These are phyloP conservation scores for Byasa hedistus DNA, from an alignment of 2,888 invertebrate species.

Conservation along the genomic window DNA sequence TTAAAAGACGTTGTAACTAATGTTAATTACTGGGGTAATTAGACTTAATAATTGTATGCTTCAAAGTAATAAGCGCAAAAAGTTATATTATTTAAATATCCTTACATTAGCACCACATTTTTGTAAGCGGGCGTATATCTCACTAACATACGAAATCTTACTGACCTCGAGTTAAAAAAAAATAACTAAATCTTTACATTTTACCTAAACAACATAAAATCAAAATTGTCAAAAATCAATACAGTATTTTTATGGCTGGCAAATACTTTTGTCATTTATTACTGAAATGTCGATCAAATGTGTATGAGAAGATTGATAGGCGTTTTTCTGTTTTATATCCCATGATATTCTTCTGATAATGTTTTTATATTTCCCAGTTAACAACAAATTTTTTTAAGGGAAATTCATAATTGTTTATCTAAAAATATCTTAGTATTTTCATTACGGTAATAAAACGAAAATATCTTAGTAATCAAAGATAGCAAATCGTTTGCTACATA, in stretches of 20 bases:
- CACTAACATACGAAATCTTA: no score
- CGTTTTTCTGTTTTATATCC: constrained; percentile 13
- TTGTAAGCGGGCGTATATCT: no score
- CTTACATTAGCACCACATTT: background rate
- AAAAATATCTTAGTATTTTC: no score
- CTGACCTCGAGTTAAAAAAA: no score
- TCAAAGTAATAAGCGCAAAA: no score
- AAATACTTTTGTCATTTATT: constrained; percentile 19
- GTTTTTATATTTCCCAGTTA: background rate
- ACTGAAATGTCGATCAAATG: constrained; percentile 25
- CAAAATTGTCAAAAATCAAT: constrained; percentile 11
- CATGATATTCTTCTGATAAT: constrained; percentile 10
- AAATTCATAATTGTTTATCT: background rate
- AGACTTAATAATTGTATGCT: no score
- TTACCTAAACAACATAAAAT: constrained; percentile 8
- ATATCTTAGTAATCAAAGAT: no score
- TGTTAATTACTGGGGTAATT: no score
- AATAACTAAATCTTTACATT: background rate
- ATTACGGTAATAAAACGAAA: no score
- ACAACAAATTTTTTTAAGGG: background rate
- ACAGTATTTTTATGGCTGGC: background rate
- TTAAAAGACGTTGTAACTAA: no score
- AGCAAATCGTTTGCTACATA: no score
- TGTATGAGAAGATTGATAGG: constrained; percentile 22
- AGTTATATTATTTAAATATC: no score